Evolutionary conservation across 1,140 invertebrate species (phyloP).

Genomic region (Sarcophaga bullata): DNA sequence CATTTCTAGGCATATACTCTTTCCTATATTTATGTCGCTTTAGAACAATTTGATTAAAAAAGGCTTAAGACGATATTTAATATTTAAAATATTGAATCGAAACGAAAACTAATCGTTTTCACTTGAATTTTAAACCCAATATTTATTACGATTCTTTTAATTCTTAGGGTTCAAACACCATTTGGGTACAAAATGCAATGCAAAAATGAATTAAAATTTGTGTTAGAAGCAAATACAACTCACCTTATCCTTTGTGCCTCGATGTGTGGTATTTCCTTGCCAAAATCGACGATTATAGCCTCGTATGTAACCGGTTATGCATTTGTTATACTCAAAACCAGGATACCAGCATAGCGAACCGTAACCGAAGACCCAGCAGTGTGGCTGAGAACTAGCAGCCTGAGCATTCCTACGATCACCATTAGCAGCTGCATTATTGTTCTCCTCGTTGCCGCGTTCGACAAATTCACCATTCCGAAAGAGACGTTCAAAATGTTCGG

Average conservation of each 20-base stretch:
- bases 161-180: too few species aligned
- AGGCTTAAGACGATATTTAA: too few species aligned
- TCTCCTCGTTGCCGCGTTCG: constrained; percentile 42
- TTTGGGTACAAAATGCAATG: too few species aligned
- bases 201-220: too few species aligned
- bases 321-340: constrained; percentile 80
- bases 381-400: constrained; percentile 43
- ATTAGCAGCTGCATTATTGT: constrained; percentile 42
- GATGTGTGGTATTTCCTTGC: constrained; percentile 86
- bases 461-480: constrained; percentile 55
- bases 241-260: constrained; percentile 83
- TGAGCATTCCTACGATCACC: background rate
- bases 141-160: too few species aligned
- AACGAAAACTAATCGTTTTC: too few species aligned
- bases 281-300: constrained; percentile 84
- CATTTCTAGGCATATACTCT: too few species aligned
- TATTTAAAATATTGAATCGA: too few species aligned
- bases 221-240: constrained; percentile 46
- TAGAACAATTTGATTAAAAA: too few species aligned
- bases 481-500: constrained; percentile 58
- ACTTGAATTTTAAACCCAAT: too few species aligned
- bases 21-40: too few species aligned
- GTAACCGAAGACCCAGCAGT: constrained; percentile 85
- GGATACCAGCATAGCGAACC: constrained; percentile 89
- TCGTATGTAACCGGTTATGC: constrained; percentile 73